Base-by-base conservation (phyloP, 2,797 vertebrate genomes). In the Setipinna tenuifilis region DNA sequence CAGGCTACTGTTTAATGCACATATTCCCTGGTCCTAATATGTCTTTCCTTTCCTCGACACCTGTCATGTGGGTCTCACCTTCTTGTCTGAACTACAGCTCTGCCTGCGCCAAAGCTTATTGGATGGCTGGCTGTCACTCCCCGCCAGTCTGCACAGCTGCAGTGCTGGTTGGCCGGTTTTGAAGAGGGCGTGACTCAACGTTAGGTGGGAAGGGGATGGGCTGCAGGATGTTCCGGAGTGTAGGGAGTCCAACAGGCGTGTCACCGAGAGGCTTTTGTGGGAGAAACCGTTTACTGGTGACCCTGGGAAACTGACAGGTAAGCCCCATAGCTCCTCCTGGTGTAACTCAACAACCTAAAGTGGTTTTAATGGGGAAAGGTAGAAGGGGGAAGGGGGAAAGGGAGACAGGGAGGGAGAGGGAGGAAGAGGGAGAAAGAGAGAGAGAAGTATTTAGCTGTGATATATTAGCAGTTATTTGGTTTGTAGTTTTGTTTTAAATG, bases 181-280 rank as follows among this genome's bases (percentile, higher is more conserved):
- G 61, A 93, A 92, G 54, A 98, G 90, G 17, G 93, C 87, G 71
- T 97, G 95, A 62, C 93, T 90, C 92, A 99, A 96, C 91, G 95
- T 96, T 87, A 86, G 81, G 84, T 88, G 6, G 46, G 84, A 86
- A 19, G 2, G 2, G 7, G 71, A 28, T 0, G 25, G 71, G 14
- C 31, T 19, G 2, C 31, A 78, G 35, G 35, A 44, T 92, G 89
- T 61, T 87, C 54, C 87, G 91, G 0, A 58, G 87, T 59, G 44
- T 3, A 44, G 31, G 83, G 61, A 41, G 44, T 31, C 50, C 31
- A 25, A 58, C 6, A 12, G 50, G 71, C 28, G 19, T 5, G 35
- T 21, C 35, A 78, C 31, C 7, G 71, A 19, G 0, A 17, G 19
- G 71, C 16, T 78, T 17, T 6, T 6, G 0, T 84, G 85, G 31